These are phyloP conservation scores for Tachystola acroxantha DNA, from an alignment of 2,888 invertebrate genomes.

Conservation along the genomic window DNA sequence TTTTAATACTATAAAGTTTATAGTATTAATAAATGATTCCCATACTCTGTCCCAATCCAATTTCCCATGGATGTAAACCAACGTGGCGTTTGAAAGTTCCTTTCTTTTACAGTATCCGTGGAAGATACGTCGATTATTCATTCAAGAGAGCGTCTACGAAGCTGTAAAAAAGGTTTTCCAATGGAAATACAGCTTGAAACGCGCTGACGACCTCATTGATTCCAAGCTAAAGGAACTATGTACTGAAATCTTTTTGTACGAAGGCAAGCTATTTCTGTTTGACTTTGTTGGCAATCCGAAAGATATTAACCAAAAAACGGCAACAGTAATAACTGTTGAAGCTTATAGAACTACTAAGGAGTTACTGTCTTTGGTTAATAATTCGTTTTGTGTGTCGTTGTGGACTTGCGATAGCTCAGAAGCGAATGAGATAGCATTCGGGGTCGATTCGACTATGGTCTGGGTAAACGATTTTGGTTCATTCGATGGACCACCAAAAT, in stretches of 20 bases:
- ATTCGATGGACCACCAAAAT: slow-evolving; percentile 18
- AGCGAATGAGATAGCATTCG: slow-evolving; percentile 39
- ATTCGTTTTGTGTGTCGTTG: slow-evolving; percentile 31
- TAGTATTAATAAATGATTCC: no score
- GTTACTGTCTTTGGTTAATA: slow-evolving; percentile 28
- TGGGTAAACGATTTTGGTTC: slow-evolving; percentile 44
- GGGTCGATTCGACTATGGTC: slow-evolving; percentile 19
- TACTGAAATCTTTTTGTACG: slow-evolving; percentile 14
- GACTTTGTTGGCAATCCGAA: slow-evolving; percentile 19
- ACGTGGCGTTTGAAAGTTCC: no score
- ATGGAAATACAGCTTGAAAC: slow-evolving; percentile 28
- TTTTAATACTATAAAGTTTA: no score
- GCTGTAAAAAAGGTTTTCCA: slow-evolving; percentile 30
- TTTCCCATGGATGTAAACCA: no score
- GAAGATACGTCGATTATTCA: slow-evolving; percentile 32
- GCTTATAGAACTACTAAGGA: slow-evolving; percentile 51
- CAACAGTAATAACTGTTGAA: slow-evolving; percentile 24
- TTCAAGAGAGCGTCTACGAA: slow-evolving; percentile 43
- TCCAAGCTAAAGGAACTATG: no score
- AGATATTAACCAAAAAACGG: background rate
- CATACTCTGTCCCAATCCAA: no score
- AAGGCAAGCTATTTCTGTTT: slow-evolving; percentile 22
- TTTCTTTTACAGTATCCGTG: slow-evolving; percentile 40
- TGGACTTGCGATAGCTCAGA: slow-evolving; percentile 42
- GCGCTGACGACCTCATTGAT: background rate